These are phyloP conservation scores for Odiellus spinosus DNA, from an alignment of 2,888 invertebrate genomes.

Conservation along the genomic window DNA sequence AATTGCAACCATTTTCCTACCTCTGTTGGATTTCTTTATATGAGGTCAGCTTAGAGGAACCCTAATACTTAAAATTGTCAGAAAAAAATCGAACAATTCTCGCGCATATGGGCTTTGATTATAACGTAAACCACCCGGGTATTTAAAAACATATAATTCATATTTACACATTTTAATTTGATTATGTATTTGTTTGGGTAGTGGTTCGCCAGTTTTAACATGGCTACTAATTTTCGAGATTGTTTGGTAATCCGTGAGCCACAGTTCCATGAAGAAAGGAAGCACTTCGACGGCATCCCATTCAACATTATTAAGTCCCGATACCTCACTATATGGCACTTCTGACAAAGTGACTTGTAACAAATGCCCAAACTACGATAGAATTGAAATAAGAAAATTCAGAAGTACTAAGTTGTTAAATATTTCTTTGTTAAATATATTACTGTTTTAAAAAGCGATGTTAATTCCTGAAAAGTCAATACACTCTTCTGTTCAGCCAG, in stretches of 20 bases:
- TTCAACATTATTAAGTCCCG: constrained; percentile 72
- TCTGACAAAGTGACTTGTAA: constrained; percentile 71
- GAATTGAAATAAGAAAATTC: neutral
- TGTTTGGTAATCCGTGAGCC: constrained; percentile 49
- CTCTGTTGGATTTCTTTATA: too few species aligned
- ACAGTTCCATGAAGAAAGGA: constrained; percentile 64
- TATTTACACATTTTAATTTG: constrained; percentile 39
- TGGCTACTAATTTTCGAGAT: constrained; percentile 51
- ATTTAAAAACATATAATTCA: too few species aligned
- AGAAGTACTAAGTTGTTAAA: too few species aligned
- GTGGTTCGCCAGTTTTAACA: constrained; percentile 49
- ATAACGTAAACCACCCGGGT: too few species aligned
- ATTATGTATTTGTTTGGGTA: constrained; percentile 48
- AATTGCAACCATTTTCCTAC: too few species aligned
- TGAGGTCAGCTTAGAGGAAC: too few species aligned
- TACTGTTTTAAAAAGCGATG: constrained; percentile 55
- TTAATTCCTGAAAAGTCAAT: constrained; percentile 57
- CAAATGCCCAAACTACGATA: constrained; percentile 59
- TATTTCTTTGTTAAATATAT: constrained; percentile 2
- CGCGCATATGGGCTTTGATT: too few species aligned
- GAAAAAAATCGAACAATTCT: too few species aligned
- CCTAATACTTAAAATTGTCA: too few species aligned
- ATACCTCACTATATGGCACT: constrained; percentile 58
- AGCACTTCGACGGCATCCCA: constrained; percentile 82
- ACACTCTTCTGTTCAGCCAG: constrained; percentile 46